Evolutionary conservation across 2,113 vertebrate species (phyloP), one percentile per base, ranked within the genome.

Genomic region (Mustelus asterias): DNA sequence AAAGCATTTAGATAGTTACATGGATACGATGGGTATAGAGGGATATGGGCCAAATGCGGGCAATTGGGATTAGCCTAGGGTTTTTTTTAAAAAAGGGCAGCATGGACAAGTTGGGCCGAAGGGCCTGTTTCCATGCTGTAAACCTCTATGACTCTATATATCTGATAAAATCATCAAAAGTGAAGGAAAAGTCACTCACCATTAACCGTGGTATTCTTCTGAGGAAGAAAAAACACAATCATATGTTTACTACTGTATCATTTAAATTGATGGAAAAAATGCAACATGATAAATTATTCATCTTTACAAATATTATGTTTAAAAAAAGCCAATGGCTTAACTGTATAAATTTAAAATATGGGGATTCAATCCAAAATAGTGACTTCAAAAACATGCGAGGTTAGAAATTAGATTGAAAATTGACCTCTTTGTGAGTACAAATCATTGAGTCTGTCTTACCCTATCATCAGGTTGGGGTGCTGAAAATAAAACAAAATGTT

Each of bases 121-220:
- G n/a, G n/a, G n/a, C n/a, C n/a, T n/a, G n/a, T n/a, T n/a, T n/a
- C n/a, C n/a, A n/a, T n/a, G n/a, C n/a, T n/a, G n/a, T n/a, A n/a
- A n/a, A n/a, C n/a, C n/a, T n/a, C n/a, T n/a, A n/a, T n/a, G n/a
- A n/a, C n/a, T n/a, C n/a, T n/a, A n/a, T n/a, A n/a, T n/a, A 70
- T 41, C 37, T 44, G 13, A 18, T 58, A 13, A 60, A 60, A 33
- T 88, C 7, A 48, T 24, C 24, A 24, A 54, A 22, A 37, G 33
- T 16, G n/a, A 14, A 48, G 9, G 44, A 88, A 10, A 88, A 88
- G 22, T 22, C 2, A 88, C 37, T 88, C 37, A 54, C 92, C 92
- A 67, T 94, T 94, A 94, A 94, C 92, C 24, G 63, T 94, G 20
- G 92, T 67, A 10, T 94, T n/a, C n/a, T n/a, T n/a, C 63, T 69